Base-by-base conservation (phyloP, 2,797 vertebrate genomes). In the Hippopotamyrus pictus region DNA sequence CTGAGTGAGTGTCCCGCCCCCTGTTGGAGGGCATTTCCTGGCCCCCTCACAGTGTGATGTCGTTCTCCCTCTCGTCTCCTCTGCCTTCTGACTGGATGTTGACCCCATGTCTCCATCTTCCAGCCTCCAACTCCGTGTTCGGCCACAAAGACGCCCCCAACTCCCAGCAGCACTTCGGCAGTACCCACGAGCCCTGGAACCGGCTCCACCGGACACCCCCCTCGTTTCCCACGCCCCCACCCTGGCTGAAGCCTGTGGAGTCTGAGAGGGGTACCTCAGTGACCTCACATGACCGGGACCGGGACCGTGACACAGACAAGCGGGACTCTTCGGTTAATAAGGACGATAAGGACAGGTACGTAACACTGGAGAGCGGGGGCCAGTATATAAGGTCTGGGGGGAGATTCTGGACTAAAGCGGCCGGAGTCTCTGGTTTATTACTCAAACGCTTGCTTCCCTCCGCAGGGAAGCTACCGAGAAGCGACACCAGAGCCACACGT, bases 201-300 rank as follows among this genome's bases (percentile, higher is more conserved):
- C 97, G 98, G 92, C 97, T 99, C 90, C 98, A 99, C 95, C 97
- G 98, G 91, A 99, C 98, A 3, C 98, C 98, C 73, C 98, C 98
- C 83, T 99, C 98, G 92, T 99, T 99, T 95, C 98, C 98, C 92
- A 99, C 98, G 46, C 98, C 98, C n/a, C 98, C 98, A 29, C 98
- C 98, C 91, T 99, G 98, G 98, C 97, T 99, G 92, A 99, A 99
- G 94, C 97, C 98, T 7, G 97, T 97, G 93, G 98, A 99, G 91
- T 95, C 97, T 9, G 98, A 99, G 95, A 97, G 98, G 94, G 97
- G 97, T 93, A 93, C 97, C 90, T 97, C 98, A 1, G 97, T 96
- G 94, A 97, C 97, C 96, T 97, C 97, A 57, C 98, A 98, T 90
- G 98, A 99, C 94, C 96, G 97, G 95, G 98, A 98, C 92, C 96